These are phyloP conservation scores for Ptyas mucosa DNA, from an alignment of 2,113 vertebrate species.

Conservation along the genomic window DNA sequence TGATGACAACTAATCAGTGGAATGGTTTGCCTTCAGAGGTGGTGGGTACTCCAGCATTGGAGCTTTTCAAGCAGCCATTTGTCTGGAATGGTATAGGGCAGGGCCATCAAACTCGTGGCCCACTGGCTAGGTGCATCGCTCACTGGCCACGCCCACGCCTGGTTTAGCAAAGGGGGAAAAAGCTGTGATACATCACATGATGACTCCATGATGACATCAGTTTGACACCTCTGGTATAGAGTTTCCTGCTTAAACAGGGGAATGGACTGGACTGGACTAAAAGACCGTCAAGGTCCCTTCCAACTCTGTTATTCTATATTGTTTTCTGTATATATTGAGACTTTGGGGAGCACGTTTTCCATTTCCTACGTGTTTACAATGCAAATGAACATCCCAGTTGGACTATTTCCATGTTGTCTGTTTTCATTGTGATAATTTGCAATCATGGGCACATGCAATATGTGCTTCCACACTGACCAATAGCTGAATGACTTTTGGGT, in stretches of 20 bases:
- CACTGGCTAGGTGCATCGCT: no score
- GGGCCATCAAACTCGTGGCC: no score
- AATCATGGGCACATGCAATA: not conserved
- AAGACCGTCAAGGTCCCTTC: not conserved
- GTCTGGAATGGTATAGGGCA: no score
- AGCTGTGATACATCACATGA: no score
- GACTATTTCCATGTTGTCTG: not conserved
- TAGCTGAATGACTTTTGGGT: not conserved
- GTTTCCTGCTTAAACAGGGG: not conserved
- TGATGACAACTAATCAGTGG: not conserved
- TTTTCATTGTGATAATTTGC: not conserved
- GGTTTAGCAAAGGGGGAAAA: no score
- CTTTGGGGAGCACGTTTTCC: not conserved
- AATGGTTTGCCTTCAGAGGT: no score
- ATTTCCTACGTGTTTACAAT: not conserved
- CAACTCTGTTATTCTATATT: not conserved
- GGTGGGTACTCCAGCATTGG: no score
- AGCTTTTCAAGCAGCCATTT: no score
- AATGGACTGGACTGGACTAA: not conserved
- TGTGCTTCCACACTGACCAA: not conserved
- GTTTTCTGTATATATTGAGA: not conserved
- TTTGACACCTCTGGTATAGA: no score
- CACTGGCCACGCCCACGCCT: no score
- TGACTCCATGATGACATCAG: accelerated
- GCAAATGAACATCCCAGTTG: not conserved